Conservation (phyloP, 2,797 vertebrate genomes). For the Gallirallus australis region DNA sequence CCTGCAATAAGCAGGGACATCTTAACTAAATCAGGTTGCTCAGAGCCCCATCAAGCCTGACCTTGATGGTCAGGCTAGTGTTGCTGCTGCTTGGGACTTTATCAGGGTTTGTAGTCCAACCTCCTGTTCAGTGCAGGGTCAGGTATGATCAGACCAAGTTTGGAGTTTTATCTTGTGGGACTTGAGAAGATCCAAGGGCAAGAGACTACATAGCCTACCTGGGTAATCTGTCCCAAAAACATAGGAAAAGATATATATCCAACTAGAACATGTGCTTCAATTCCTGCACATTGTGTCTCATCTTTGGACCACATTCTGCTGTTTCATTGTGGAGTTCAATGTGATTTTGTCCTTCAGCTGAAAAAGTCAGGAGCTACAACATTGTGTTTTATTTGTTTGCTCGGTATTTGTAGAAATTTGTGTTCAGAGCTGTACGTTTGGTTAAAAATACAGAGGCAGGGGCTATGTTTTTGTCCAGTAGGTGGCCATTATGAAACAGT, state of each 20-base stretch:
- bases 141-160: neutral
- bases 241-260: neutral
- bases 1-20: no score
- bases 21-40: no score
- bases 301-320: neutral
- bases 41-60: no score
- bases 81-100: neutral
- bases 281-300: neutral
- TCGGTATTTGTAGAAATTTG: neutral
- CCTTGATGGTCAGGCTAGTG: no score
- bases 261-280: neutral
- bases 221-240: neutral
- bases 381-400: neutral
- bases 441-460: neutral
- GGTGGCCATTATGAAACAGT: neutral
- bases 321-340: neutral
- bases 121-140: neutral
- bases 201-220: neutral
- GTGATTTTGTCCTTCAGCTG: neutral
- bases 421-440: neutral
- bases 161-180: neutral
- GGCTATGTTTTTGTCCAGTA: neutral
- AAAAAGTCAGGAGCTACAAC: neutral
- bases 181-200: neutral
- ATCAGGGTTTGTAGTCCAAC: neutral